Conservation (phyloP, 2,113 vertebrate species). For the Mesembrinibis cayennensis region DNA sequence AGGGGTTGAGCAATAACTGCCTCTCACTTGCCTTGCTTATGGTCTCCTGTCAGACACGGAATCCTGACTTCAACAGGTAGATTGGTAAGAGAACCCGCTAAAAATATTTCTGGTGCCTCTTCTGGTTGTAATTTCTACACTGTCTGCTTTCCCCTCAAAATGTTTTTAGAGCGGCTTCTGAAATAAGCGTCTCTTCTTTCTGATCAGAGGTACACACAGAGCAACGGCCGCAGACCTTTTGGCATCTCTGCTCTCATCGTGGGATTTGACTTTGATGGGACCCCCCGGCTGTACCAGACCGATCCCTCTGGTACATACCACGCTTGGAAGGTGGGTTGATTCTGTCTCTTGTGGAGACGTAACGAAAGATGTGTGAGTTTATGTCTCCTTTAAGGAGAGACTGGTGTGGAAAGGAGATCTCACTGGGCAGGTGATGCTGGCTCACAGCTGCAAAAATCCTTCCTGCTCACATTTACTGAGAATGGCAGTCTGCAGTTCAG, state of each 20-base stretch:
- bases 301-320: constrained; percentile 89
- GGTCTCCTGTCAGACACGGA: accelerated
- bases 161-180: neutral
- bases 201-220: constrained; percentile 85
- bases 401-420: neutral
- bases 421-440: neutral
- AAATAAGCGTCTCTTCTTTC: neutral
- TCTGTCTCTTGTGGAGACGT: neutral
- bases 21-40: neutral
- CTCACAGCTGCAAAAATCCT: neutral
- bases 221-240: constrained; percentile 86
- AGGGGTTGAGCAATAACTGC: neutral
- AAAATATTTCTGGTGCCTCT: neutral
- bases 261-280: constrained; percentile 88
- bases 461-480: neutral
- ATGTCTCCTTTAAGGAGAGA: neutral
- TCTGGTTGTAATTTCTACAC: neutral
- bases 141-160: neutral
- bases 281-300: constrained; percentile 85
- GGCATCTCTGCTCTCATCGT: constrained; percentile 88
- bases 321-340: constrained; percentile 84
- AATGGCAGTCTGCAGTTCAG: neutral
- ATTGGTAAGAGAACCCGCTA: neutral
- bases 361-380: neutral
- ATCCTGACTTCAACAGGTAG: neutral